Conservation (phyloP, 2,888 invertebrate genomes). For the Caenorhabditis sp. region DNA sequence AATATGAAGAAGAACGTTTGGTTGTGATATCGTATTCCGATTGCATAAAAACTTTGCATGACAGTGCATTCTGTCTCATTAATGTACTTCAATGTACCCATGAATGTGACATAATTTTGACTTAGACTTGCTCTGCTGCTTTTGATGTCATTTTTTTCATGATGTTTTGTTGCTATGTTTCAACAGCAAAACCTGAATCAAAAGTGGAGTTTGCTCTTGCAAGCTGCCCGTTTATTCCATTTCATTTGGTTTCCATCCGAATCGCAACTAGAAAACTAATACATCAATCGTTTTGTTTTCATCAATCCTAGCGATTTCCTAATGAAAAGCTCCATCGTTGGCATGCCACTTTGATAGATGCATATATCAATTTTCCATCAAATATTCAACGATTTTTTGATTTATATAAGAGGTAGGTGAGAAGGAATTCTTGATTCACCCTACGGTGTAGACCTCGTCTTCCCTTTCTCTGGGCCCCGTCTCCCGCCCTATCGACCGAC, state of each 20-base stretch:
- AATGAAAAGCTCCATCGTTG: conserved; percentile 1
- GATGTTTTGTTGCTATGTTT: background rate
- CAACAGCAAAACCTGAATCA: background rate
- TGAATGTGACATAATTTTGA: background rate
- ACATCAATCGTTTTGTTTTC: conserved; percentile 13
- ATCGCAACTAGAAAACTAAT: background rate
- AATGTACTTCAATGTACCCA: background rate
- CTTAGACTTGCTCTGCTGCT: conserved; percentile 3
- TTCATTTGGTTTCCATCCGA: background rate
- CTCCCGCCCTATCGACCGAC: background rate
- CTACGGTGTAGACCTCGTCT: conserved; percentile 4
- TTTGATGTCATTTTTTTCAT: conserved; percentile 1
- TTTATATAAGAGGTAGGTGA: conserved; percentile 32
- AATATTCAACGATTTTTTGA: conserved; percentile 56
- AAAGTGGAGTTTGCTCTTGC: background rate
- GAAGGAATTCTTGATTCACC: conserved; percentile 40
- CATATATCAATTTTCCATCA: conserved; percentile 57
- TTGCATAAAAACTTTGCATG: background rate
- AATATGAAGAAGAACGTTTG: background rate
- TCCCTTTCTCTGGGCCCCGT: background rate
- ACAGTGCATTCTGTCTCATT: background rate
- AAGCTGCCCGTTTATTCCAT: background rate
- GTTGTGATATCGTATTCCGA: no score
- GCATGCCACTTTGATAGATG: conserved; percentile 23
- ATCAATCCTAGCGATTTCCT: background rate